Conservation (phyloP, 2,113 vertebrate genomes). For the Cranoglanis bouderius region DNA sequence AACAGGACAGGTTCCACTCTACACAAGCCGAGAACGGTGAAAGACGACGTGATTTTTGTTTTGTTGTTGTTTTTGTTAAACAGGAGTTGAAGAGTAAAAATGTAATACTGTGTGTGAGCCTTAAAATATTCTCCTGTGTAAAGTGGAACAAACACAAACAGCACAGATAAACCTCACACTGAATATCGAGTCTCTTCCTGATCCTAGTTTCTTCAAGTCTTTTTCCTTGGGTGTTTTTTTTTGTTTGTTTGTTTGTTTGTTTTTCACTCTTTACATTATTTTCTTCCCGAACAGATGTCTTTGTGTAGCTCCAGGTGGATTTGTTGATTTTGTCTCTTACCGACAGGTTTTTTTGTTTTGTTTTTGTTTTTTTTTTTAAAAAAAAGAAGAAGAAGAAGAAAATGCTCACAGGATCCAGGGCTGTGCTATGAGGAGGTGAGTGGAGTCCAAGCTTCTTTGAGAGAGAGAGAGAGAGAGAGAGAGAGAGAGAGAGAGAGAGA, state of each 20-base stretch:
- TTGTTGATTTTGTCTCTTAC: slow-evolving; percentile 39
- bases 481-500: slow-evolving; percentile 26
- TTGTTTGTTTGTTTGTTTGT: too few species aligned
- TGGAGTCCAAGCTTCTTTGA: neutral
- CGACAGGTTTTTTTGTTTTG: neutral
- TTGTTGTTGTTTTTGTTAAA: neutral
- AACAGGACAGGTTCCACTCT: neutral
- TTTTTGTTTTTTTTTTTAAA: neutral
- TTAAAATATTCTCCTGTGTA: slow-evolving; percentile 13
- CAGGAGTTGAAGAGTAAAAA: slow-evolving; percentile 16
- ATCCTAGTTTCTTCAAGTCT: slow-evolving; percentile 16
- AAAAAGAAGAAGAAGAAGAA: slow-evolving; percentile 15
- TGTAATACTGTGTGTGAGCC: slow-evolving; percentile 22
- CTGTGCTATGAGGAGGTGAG: slow-evolving; percentile 38
- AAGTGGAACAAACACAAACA: slow-evolving; percentile 21
- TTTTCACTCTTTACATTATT: neutral
- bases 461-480: neutral
- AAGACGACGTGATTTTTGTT: neutral
- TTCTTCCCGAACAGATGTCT: slow-evolving; percentile 6
- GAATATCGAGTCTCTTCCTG: slow-evolving; percentile 19
- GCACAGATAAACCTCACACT: neutral
- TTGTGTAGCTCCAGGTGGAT: slow-evolving; percentile 25
- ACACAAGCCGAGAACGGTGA: neutral
- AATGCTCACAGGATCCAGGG: slow-evolving; percentile 34
- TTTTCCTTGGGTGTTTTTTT: neutral